A percentile compares a stretch with the other conserved stretches of the same genome.
Evolutionary conservation across 1,140 invertebrate species (phyloP).

Genomic region (Scylla paramamosain): DNA sequence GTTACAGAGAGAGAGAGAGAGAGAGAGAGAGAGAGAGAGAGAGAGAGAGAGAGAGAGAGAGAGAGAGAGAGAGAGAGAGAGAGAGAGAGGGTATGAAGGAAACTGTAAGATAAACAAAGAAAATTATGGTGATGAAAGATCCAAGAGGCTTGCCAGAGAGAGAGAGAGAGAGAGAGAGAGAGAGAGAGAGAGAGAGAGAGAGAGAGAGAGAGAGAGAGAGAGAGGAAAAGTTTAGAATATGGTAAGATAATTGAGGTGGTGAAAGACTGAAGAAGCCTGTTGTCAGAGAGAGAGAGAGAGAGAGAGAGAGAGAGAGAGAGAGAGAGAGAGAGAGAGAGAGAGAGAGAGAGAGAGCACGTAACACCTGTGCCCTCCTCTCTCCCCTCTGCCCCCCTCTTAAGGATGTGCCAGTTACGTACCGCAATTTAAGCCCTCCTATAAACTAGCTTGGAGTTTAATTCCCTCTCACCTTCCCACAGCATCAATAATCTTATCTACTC

Average conservation of each 20-base stretch:
- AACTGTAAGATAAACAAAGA: too few relatives aligned
- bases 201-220: too few relatives aligned
- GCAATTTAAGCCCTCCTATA: background rate
- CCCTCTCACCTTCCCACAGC: background rate
- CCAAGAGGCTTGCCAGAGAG: too few relatives aligned
- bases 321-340: too few relatives aligned
- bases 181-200: too few relatives aligned
- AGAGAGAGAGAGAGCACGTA: background rate
- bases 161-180: too few relatives aligned
- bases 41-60: constrained; percentile 20
- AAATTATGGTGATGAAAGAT: too few relatives aligned
- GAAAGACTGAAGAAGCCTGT: too few relatives aligned
- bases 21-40: constrained; percentile 20
- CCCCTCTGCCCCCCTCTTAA: background rate
- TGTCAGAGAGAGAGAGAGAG: too few relatives aligned
- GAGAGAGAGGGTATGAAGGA: background rate
- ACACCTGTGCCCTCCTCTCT: background rate
- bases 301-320: too few relatives aligned
- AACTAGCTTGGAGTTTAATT: background rate
- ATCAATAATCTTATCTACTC: constrained; percentile 23
- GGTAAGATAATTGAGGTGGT: too few relatives aligned
- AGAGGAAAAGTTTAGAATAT: too few relatives aligned
- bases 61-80: constrained; percentile 18
- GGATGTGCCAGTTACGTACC: background rate
- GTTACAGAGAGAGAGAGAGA: background rate